These are phyloP conservation scores for Rhinoptilus africanus DNA, from an alignment of 2,113 vertebrate species.

Conservation along the genomic window DNA sequence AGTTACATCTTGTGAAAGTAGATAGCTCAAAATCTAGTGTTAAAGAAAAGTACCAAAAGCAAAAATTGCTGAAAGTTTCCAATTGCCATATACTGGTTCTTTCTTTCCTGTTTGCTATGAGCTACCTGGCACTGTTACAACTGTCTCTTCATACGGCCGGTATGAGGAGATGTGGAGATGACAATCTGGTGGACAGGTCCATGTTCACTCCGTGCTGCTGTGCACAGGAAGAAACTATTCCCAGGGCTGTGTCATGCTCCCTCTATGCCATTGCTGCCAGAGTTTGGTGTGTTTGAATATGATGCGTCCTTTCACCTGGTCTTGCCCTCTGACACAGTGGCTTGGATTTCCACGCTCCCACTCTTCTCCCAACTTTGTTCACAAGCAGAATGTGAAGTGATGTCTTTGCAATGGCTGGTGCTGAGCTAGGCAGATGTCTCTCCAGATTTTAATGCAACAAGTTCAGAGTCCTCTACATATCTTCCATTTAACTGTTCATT, in stretches of 20 bases:
- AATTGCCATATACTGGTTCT: background rate
- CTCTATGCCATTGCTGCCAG: background rate
- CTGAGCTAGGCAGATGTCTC: constrained; percentile 81
- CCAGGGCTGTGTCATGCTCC: background rate
- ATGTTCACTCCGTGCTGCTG: constrained; percentile 29
- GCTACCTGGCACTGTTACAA: background rate
- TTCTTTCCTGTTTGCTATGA: constrained; percentile 66
- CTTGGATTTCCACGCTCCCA: background rate
- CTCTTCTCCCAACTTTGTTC: background rate
- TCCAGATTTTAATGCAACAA: constrained; percentile 81
- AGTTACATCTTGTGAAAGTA: constrained; percentile 12
- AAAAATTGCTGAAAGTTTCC: background rate
- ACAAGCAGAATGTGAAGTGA: background rate
- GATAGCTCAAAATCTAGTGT: constrained; percentile 30
- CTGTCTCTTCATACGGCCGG: background rate
- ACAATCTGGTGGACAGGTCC: constrained; percentile 44
- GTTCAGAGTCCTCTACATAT: constrained; percentile 80
- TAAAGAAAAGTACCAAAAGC: constrained; percentile 55
- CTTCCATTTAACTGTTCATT: constrained; percentile 81
- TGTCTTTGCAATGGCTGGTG: background rate
- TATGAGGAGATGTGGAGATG: constrained; percentile 33
- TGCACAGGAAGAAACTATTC: constrained; percentile 15
- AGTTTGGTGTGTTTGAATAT: background rate
- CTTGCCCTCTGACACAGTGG: background rate
- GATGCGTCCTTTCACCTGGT: background rate